phyloP scores from a whole-genome alignment of 2,113 vertebrate species.

The Prinia subflava region DNA sequence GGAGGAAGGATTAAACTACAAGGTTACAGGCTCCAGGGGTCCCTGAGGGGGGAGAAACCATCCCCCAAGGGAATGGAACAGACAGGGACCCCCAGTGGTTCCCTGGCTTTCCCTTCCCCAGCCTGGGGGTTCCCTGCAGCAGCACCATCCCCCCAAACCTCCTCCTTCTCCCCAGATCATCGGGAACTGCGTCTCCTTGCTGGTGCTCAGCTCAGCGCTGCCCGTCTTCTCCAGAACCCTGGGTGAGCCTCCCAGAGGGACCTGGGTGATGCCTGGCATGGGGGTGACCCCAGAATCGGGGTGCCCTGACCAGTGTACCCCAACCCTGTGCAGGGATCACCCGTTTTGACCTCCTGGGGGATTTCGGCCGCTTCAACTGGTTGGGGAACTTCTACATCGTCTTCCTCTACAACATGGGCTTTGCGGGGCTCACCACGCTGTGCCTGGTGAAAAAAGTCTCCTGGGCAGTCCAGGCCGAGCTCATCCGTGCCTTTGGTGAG shows the following conservation, averaged over 20 bases:
- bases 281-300: not conserved
- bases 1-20: too few species aligned
- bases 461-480: conserved; percentile 88
- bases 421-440: conserved; percentile 89
- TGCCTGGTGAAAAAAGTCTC: conserved; percentile 93
- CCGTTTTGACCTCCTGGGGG: conserved; percentile 91
- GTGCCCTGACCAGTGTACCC: not conserved
- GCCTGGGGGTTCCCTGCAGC: not conserved
- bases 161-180: conserved; percentile 81
- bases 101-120: not conserved
- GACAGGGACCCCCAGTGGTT: not conserved
- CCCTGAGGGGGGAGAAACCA: too few species aligned
- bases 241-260: conserved; percentile 71
- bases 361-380: conserved; percentile 96
- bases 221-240: conserved; percentile 94
- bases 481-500: conserved; percentile 94
- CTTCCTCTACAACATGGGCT: conserved; percentile 94
- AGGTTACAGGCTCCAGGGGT: too few species aligned
- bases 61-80: too few species aligned
- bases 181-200: conserved; percentile 92
- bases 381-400: conserved; percentile 93
- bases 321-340: conserved; percentile 82
- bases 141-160: not conserved
- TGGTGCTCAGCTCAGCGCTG: conserved; percentile 94
- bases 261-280: rapidly evolving